Evolutionary conservation across 92 coral and sea anemone species (phyloP).

Genomic region (Actinostola sp.): DNA sequence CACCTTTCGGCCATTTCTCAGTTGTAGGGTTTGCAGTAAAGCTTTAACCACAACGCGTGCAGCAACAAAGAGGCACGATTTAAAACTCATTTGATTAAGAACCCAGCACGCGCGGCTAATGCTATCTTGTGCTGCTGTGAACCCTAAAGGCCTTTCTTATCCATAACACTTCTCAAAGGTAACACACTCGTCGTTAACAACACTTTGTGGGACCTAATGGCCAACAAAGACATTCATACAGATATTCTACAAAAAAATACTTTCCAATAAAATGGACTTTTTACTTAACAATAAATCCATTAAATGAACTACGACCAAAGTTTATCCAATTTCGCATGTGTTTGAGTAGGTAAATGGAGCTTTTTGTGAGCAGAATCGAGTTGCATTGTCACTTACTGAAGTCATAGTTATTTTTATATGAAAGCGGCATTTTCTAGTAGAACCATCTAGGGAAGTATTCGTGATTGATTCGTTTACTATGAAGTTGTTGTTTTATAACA

Average conservation of each 20-base stretch:
- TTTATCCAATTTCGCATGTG: slow-evolving; percentile 20
- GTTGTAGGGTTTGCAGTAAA: neutral
- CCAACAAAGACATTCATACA: too few species aligned
- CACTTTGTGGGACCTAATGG: too few species aligned
- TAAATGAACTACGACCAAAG: slow-evolving; percentile 1
- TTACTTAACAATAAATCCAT: slow-evolving; percentile 18
- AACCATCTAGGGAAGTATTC: neutral
- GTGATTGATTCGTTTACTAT: too few species aligned
- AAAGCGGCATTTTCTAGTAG: neutral
- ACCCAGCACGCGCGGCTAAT: slow-evolving; percentile 22
- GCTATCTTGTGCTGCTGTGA: neutral
- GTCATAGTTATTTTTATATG: neutral
- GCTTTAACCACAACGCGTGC: slow-evolving; percentile 22
- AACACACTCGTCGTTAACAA: neutral
- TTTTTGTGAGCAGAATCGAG: neutral
- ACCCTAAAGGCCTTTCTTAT: neutral
- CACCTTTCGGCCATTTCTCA: slow-evolving; percentile 16
- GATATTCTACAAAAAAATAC: neutral
- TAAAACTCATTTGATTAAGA: slow-evolving; percentile 2
- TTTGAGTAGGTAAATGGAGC: slow-evolving; percentile 11
- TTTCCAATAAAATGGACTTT: neutral
- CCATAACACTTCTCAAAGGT: neutral
- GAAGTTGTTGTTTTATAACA: too few species aligned
- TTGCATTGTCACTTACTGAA: neutral
- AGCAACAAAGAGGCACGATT: neutral